Conservation (phyloP, 2,888 invertebrate genomes). For the Orthosia cruda region DNA sequence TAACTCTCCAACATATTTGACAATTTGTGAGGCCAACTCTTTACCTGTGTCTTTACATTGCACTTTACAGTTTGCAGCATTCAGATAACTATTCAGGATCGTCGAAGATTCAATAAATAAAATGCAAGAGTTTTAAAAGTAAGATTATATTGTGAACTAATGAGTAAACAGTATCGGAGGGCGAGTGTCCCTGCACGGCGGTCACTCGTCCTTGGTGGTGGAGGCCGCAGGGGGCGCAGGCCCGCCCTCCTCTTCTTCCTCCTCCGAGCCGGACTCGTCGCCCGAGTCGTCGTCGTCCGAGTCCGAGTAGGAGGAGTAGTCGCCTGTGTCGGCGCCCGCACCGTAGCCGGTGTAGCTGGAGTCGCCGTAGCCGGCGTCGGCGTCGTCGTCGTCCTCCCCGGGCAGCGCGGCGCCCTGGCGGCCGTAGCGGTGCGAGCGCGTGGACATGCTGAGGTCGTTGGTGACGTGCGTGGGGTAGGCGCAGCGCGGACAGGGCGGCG, state of each 20-base stretch:
- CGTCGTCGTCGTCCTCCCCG: slow-evolving; percentile 93
- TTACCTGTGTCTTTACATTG: too few species aligned
- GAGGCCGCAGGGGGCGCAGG: slow-evolving; percentile 11
- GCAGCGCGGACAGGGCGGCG: slow-evolving; percentile 98
- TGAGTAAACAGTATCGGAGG: not conserved
- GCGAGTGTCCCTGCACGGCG: not conserved
- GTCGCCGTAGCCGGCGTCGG: slow-evolving; percentile 75
- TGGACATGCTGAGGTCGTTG: slow-evolving; percentile 98
- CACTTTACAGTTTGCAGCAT: not conserved
- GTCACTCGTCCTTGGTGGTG: slow-evolving; percentile 23
- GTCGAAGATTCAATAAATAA: slow-evolving; percentile 16
- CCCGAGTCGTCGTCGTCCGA: slow-evolving; percentile 85
- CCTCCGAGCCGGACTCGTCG: slow-evolving; percentile 69
- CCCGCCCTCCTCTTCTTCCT: slow-evolving; percentile 52
- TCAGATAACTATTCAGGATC: not conserved
- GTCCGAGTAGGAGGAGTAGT: slow-evolving; percentile 87
- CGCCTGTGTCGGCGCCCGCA: slow-evolving; percentile 86
- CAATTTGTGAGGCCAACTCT: too few species aligned
- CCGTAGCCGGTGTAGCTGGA: slow-evolving; percentile 87
- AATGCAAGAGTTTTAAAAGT: slow-evolving; percentile 23
- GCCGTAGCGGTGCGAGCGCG: slow-evolving; percentile 97
- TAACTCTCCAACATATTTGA: too few species aligned
- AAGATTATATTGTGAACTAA: slow-evolving; percentile 38
- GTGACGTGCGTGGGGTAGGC: slow-evolving; percentile 98
- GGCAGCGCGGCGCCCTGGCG: slow-evolving; percentile 94